Percentiles rank a stretch among this genome's conserved stretches.
These are phyloP conservation scores for Parnassius mnemosyne DNA, from an alignment of 2,888 invertebrate genomes.

Conservation along the genomic window DNA sequence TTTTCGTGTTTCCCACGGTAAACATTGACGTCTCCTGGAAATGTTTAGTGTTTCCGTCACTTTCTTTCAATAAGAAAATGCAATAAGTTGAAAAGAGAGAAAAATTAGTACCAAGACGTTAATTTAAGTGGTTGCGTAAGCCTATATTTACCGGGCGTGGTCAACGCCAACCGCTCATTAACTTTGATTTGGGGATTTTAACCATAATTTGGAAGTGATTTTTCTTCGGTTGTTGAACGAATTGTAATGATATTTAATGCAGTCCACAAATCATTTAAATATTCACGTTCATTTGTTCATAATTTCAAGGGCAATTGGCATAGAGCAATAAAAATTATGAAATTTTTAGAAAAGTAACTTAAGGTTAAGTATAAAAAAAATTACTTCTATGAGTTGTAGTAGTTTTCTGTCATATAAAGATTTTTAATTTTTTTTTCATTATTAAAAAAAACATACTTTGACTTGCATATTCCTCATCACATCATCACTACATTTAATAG, in stretches of 20 bases:
- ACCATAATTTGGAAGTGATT: constrained; percentile 57
- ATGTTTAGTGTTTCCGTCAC: constrained; percentile 40
- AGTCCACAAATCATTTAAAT: neutral
- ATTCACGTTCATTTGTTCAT: neutral
- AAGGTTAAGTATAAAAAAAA: too few species aligned
- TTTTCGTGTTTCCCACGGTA: constrained; percentile 55
- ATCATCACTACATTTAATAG: too few species aligned
- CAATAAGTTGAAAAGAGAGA: constrained; percentile 42
- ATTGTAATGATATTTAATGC: constrained; percentile 9
- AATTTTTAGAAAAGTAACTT: too few species aligned
- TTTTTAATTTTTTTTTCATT: too few species aligned
- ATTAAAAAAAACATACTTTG: too few species aligned
- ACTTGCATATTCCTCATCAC: too few species aligned
- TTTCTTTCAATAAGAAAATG: constrained; percentile 32
- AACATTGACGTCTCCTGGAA: constrained; percentile 32
- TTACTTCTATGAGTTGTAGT: too few species aligned
- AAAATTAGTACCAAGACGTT: constrained; percentile 39
- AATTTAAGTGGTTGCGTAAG: constrained; percentile 59
- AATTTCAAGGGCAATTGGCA: too few species aligned
- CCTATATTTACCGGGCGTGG: constrained; percentile 66
- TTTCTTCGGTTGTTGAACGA: constrained; percentile 39
- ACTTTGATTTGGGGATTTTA: constrained; percentile 63
- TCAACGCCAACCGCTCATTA: constrained; percentile 64
- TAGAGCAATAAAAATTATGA: too few species aligned
- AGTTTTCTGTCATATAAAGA: too few species aligned